Base-by-base conservation (phyloP, 2,888 invertebrate genomes). In the Himalopsyche tibetana region DNA sequence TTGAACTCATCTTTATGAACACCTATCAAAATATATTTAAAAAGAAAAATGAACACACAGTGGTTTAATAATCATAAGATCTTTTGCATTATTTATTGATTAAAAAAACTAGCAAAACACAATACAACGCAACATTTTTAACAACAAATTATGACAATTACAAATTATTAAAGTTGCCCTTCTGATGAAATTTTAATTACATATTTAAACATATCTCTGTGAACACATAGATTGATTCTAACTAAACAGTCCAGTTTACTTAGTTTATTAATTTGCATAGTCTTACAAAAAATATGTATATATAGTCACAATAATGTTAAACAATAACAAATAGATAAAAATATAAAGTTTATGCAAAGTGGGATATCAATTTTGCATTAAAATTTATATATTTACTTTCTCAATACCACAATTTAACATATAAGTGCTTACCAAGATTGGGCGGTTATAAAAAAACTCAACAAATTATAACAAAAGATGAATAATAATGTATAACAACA, bases 51-150 rank as follows among this genome's bases (percentile, higher is more conserved):
- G 63, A 63, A 63, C 63, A 63, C 63, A 63, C 19, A 9, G 63
- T 63, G 63, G 63, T 63, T 63, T 63, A 63, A 63, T 63, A 63
- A 63, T 63, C 63, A 63, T 19, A 63, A 63, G 63, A 63, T 63
- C 63, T 63, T 63, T 63, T 63, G 63, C 63, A 63, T 63, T 63
- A 63, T 63, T 63, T 63, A 63, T 63, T 63, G 63, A 63, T 63
- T 63, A 63, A 63, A 63, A 63, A 19, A 63, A 63, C 28, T 19
- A 63, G n/a, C 56, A 56, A 12, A 63, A 63, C 63, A 63, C 63
- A 63, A 63, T 19, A 63, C 19, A 63, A 63, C 19, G 63, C 63
- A 63, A 63, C 63, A 17, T 63, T 19, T 56, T 63, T 28, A 63
- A 63, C 19, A 11, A 63, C 63, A 63, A 63, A 19, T 63, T 9